Evolutionary conservation across 1,140 invertebrate species (phyloP), one percentile per base, ranked within the genome.

Genomic region (Drosophila chauvacae): DNA sequence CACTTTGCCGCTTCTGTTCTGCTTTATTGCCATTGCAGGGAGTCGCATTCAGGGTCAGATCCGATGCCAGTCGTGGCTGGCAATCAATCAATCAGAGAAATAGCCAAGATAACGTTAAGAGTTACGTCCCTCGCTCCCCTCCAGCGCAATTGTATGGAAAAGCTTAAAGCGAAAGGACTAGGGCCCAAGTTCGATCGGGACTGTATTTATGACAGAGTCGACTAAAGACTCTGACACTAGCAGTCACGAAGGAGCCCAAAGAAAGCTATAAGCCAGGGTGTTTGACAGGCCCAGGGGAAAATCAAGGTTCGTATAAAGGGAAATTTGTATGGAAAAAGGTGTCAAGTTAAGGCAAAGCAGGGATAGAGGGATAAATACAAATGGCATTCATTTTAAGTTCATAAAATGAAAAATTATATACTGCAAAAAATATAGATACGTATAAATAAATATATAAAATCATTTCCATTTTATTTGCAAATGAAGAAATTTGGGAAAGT

Each of bases 61-160:
- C 42, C 41, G 57, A 58, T 56, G 56, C 47, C 59, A 80, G 64
- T 66, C 61, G 41, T 59, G 60, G 65, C 74, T 62, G 77, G 64
- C 83, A 86, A 86, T 86, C 83, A 86, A 86, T 86, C 82, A 86
- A 87, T 86, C 82, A 28, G 6, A 85, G 64, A 60, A 81, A 81
- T 81, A 81, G 74, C 69, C 64, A 70, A 75, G 77, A 74, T 77
- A 85, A 65, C 48, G 70, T 51, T 47, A 37, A 50, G 68, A 41
- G 51, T 18, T 51, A 56, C 26, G 53, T 56, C 37, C 20, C 20
- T 7, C 13, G 16, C 14, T 26, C 2, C 6, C 18, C 63, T 39
- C 37, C 35, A 16, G n/a, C 11, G 4, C 20, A 16, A 45, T 37
- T 37, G 30, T 37, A 39, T 45, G 45, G 65, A 61, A 69, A 68